These are phyloP conservation scores for Therioaphis trifolii DNA, from an alignment of 2,888 invertebrate genomes.

Conservation along the genomic window DNA sequence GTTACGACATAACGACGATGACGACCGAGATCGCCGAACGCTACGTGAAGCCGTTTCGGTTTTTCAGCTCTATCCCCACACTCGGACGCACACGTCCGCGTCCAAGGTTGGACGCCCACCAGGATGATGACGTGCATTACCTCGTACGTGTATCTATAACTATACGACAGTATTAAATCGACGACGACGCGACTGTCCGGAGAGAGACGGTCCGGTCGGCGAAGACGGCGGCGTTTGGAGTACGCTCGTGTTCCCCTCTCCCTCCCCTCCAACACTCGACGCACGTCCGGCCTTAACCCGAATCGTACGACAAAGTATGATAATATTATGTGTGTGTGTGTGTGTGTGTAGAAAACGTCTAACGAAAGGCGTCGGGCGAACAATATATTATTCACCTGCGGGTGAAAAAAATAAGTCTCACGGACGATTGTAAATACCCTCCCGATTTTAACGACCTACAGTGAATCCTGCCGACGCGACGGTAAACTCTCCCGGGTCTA, in stretches of 20 bases:
- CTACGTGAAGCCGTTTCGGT: not conserved
- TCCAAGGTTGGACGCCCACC: conserved; percentile 10
- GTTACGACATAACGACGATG: not conserved
- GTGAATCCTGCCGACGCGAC: no score
- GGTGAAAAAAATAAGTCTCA: no score
- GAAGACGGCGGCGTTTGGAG: no score
- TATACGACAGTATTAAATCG: not conserved
- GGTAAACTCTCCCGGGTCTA: no score
- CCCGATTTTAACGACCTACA: no score
- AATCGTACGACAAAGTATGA: not conserved
- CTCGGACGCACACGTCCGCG: not conserved
- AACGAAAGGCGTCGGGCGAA: no score
- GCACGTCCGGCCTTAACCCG: not conserved
- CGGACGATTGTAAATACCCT: no score
- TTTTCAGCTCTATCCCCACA: not conserved
- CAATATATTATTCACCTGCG: no score
- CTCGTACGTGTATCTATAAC: not conserved
- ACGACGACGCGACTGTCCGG: not conserved
- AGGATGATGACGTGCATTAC: not conserved
- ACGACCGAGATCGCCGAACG: not conserved
- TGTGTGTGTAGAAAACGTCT: no score
- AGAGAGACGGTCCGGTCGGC: no score
- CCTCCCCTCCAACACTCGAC: not conserved
- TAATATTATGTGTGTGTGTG: no score
- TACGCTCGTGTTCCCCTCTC: not conserved